Conservation (phyloP, 2,113 vertebrate species). For the Irena cyanogastra region DNA sequence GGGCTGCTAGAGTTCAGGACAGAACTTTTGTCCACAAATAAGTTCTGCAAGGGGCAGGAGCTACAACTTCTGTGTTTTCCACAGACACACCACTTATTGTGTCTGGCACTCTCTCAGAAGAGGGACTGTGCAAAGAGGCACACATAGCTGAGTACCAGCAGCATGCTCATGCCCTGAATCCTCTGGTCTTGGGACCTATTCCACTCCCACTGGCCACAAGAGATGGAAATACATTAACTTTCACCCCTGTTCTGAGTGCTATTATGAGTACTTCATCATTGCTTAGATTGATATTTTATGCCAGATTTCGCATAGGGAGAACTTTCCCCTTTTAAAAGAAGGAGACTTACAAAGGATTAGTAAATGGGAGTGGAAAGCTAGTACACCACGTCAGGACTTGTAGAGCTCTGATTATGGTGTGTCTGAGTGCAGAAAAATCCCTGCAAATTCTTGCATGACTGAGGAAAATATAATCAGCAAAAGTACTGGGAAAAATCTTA, state of each 20-base stretch:
- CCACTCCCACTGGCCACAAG: neutral
- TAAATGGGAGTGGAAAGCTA: neutral
- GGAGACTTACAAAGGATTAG: neutral
- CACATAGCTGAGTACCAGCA: neutral
- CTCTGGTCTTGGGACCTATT: neutral
- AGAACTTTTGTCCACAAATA: neutral
- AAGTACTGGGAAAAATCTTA: slow-evolving; percentile 8
- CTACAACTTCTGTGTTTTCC: neutral
- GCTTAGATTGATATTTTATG: neutral
- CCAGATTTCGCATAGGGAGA: neutral
- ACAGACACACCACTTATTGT: neutral
- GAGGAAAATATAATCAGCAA: slow-evolving; percentile 11
- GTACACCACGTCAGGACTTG: fast-evolving
- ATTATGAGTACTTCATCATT: neutral
- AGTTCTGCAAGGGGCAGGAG: neutral
- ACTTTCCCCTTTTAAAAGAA: neutral
- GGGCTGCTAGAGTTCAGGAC: neutral
- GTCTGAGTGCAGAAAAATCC: neutral
- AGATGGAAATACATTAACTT: neutral
- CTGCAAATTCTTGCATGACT: neutral
- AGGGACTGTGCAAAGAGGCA: neutral
- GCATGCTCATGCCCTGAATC: neutral
- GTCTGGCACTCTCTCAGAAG: neutral
- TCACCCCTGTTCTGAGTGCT: neutral
- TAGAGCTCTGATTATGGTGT: neutral